Evolutionary conservation across 2,113 vertebrate species (phyloP).

Genomic region (Burhinus oedicnemus): DNA sequence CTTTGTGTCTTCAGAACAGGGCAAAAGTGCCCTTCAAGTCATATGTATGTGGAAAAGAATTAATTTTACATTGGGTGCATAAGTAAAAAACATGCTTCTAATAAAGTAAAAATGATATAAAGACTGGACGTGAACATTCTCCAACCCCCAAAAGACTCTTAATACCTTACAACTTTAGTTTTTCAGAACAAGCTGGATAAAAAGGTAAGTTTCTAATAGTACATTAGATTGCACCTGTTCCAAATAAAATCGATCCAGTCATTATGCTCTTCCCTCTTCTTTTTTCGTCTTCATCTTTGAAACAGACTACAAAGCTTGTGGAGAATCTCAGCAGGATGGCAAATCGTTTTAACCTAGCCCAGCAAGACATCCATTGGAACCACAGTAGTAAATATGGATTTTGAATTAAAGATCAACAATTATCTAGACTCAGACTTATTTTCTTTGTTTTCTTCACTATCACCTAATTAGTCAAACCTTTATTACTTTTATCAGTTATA

Average conservation of each 20-base stretch:
- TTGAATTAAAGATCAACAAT: conserved; percentile 70
- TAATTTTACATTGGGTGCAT: not conserved
- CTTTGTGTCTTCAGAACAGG: not conserved
- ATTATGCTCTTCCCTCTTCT: conserved; percentile 12
- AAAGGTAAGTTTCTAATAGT: not conserved
- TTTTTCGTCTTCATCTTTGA: conserved; percentile 23
- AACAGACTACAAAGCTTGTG: conserved; percentile 43
- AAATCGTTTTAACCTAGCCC: conserved; percentile 64
- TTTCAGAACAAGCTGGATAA: not conserved
- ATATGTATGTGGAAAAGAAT: not conserved
- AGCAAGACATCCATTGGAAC: conserved; percentile 53
- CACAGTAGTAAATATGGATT: conserved; percentile 59
- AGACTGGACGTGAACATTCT: not conserved
- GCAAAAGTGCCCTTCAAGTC: not conserved
- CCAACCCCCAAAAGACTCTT: not conserved
- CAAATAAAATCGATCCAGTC: conserved; percentile 37
- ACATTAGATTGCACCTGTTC: conserved; percentile 1
- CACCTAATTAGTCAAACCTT: conserved; percentile 42
- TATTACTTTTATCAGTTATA: conserved; percentile 24
- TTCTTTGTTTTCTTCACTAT: conserved; percentile 26
- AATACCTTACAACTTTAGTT: not conserved
- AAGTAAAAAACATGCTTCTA: not conserved
- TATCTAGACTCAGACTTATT: conserved; percentile 33
- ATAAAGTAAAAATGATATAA: not conserved
- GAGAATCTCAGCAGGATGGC: conserved; percentile 48